Base-by-base conservation (phyloP, 2,797 vertebrate genomes). In the Urophycis tenuis region DNA sequence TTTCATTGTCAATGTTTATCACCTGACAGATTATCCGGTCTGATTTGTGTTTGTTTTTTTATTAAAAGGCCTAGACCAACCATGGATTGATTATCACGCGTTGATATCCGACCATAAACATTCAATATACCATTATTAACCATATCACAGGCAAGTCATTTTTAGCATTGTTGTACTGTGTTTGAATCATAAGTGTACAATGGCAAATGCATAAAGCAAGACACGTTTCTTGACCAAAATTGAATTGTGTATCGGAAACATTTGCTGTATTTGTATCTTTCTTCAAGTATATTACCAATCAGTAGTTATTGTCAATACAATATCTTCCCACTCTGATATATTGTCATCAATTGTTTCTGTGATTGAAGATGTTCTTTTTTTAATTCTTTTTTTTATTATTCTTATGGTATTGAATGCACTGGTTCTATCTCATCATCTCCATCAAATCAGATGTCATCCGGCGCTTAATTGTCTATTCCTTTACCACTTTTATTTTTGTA, bases 241-340 rank as follows among this genome's bases (percentile, higher is more conserved):
- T 90, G 90, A 88, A 88, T 89, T 90, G 91, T 95, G 92, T 95
- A 93, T 94, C 93, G 88, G 88, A 87, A 88, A 92, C 91, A 92
- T 93, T 93, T 93, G 93, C 94, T 97, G 93, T 96, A 95, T 96
- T 92, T 97, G 94, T 96, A 96, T 85, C 77, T 67, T 41, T 41
- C 17, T 12, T 82, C 86, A 95, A 95, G n/a, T 31, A 70, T 30
- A 30, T 32, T 30, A 70, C 94, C 93, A 94, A 95, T 96, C 95
- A 95, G 92, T 97, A 95, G 94, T 94, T 85, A 84, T 93, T 94
- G 93, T 95, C 93, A 93, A 94, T 95, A 94, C 93, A 93, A 91
- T 93, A 94, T 94, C 92, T 95, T 94, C 92, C 89, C 91, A 85
- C 92, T 86, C 83, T 84, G 76, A 80, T 80, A 81, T 89, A 87